A percentile compares a stretch with the other conserved stretches of the same genome.
These are phyloP conservation scores for Caenorhabditis wallacei DNA, from an alignment of 2,888 invertebrate genomes.

Conservation along the genomic window DNA sequence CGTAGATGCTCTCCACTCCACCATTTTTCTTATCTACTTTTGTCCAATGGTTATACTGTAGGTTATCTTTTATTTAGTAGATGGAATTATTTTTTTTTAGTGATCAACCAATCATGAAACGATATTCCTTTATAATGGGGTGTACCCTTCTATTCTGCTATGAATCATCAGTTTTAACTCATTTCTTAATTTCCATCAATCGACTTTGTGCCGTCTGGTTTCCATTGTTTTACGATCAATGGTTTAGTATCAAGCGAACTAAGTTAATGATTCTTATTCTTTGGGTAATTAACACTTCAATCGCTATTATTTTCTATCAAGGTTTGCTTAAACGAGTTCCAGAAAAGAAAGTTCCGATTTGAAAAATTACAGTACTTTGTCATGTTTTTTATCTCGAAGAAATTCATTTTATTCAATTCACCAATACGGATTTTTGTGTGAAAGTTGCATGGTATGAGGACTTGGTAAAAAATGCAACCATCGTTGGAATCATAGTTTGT, in stretches of 20 bases:
- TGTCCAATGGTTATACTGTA: constrained; percentile 63
- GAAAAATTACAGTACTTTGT: constrained; percentile 12
- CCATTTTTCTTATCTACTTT: constrained; percentile 57
- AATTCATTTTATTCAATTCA: constrained; percentile 59
- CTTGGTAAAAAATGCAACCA: constrained; percentile 57
- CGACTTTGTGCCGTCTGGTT: constrained; percentile 51
- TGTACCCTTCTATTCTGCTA: constrained; percentile 53
- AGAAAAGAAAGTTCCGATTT: neutral
- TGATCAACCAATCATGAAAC: constrained; percentile 36
- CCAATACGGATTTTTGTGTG: constrained; percentile 38
- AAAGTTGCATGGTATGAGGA: constrained; percentile 65
- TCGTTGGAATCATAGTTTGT: constrained; percentile 44
- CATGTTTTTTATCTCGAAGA: constrained; percentile 54
- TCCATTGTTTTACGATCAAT: neutral
- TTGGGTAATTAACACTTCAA: constrained; percentile 33
- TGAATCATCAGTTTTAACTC: constrained; percentile 56
- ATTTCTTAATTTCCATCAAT: constrained; percentile 62
- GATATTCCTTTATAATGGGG: constrained; percentile 29
- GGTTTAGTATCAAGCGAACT: neutral
- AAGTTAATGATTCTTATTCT: neutral
- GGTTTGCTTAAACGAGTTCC: constrained; percentile 7
- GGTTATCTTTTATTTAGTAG: neutral
- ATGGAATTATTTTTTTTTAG: constrained; percentile 28
- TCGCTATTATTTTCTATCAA: constrained; percentile 52
- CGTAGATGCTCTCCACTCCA: constrained; percentile 58